These are phyloP conservation scores for Sylvietta virens DNA, from an alignment of 2,113 vertebrate genomes.

Conservation along the genomic window DNA sequence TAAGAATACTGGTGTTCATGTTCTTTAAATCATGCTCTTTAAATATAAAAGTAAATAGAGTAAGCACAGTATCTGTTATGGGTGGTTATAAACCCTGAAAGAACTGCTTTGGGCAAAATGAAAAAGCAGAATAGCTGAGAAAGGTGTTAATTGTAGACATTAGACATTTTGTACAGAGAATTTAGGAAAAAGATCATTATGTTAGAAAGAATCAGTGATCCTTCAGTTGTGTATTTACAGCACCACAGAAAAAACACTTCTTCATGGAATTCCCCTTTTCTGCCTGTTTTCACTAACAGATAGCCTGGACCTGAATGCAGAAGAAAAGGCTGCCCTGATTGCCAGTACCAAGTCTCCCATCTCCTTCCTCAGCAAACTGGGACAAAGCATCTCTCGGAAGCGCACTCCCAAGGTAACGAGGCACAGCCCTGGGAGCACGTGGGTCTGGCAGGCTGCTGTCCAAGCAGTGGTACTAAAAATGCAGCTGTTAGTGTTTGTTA, in stretches of 20 bases:
- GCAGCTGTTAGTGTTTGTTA: not conserved
- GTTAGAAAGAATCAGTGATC: not conserved
- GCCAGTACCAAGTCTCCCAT: constrained; percentile 94
- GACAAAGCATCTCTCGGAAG: constrained; percentile 95
- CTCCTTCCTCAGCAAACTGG: constrained; percentile 95
- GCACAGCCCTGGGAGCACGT: not conserved
- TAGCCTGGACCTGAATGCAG: constrained; percentile 85
- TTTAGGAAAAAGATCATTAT: not conserved
- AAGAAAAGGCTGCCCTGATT: constrained; percentile 88
- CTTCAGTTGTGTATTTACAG: not conserved
- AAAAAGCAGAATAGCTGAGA: not conserved
- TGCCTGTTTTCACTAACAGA: constrained; percentile 70
- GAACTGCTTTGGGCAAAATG: not conserved
- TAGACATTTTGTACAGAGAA: not conserved
- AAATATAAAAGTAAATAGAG: not conserved
- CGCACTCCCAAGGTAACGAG: constrained; percentile 86
- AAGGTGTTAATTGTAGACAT: not conserved
- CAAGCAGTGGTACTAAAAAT: not conserved
- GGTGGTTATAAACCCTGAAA: not conserved
- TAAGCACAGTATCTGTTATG: not conserved
- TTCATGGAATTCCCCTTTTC: not conserved
- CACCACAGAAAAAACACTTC: not conserved
- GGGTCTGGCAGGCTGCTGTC: not conserved
- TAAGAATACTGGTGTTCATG: not conserved
- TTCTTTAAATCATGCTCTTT: not conserved